Conservation (phyloP, 2,797 vertebrate species). For the Chelmon rostratus region DNA sequence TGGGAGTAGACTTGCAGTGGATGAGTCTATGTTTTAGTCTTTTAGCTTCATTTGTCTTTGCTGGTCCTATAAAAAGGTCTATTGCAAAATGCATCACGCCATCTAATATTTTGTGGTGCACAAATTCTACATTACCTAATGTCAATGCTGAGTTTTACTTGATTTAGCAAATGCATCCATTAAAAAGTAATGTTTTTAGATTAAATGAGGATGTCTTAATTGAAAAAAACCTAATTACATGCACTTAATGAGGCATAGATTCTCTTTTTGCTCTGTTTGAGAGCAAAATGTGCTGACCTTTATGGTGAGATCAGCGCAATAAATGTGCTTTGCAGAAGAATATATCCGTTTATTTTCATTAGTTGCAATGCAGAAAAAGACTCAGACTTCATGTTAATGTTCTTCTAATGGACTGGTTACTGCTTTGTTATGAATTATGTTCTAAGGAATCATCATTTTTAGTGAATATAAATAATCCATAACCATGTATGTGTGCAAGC, state of each 20-base stretch:
- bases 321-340: background rate
- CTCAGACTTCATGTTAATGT: conserved; percentile 19
- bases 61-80: background rate
- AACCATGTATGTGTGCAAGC: conserved; percentile 11
- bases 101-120: background rate
- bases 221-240: conserved; percentile 4
- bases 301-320: conserved; percentile 8
- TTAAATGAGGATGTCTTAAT: conserved; percentile 1
- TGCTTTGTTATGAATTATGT: conserved; percentile 30
- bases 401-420: conserved; percentile 5
- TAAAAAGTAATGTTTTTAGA: conserved; percentile 22
- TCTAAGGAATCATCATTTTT: conserved; percentile 20
- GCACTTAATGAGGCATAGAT: conserved; percentile 1
- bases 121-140: background rate
- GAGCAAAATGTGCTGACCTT: conserved; percentile 3
- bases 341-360: conserved; percentile 19
- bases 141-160: background rate
- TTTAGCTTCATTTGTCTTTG: background rate
- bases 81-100: background rate
- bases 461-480: conserved; percentile 26
- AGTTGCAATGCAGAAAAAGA: conserved; percentile 8
- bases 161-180: conserved; percentile 1
- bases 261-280: background rate
- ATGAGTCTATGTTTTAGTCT: background rate
- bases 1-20: background rate